These are phyloP conservation scores for Acrocera orbiculus DNA, from an alignment of 2,888 invertebrate species.

Conservation along the genomic window DNA sequence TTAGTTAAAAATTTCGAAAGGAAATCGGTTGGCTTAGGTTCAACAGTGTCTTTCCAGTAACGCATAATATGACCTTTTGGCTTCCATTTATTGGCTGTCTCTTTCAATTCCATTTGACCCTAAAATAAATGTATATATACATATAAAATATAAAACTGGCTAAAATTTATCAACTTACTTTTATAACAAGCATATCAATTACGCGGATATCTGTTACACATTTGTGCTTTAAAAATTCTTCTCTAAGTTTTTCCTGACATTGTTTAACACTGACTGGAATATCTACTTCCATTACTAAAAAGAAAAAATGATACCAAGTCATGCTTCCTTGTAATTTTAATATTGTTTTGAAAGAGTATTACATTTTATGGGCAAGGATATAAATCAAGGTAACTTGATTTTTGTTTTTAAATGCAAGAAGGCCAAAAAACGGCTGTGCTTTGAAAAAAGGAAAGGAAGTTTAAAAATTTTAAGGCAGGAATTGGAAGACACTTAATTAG, in stretches of 20 bases:
- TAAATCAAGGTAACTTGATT: too few species aligned
- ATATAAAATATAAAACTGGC: background rate
- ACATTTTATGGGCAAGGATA: too few species aligned
- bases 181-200: constrained; percentile 81
- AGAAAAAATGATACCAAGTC: background rate
- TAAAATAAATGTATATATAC: constrained; percentile 31
- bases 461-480: too few species aligned
- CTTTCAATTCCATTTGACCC: constrained; percentile 92
- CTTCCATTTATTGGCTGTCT: constrained; percentile 73
- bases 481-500: too few species aligned
- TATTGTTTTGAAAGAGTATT: too few species aligned
- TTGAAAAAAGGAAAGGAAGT: too few species aligned
- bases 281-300: constrained; percentile 66
- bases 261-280: constrained; percentile 56
- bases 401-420: too few species aligned
- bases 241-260: constrained; percentile 53
- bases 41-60: constrained; percentile 68
- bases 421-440: too few species aligned
- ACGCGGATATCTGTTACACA: constrained; percentile 69
- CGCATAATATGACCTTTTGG: constrained; percentile 75
- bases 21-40: constrained; percentile 79
- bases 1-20: constrained; percentile 75
- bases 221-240: constrained; percentile 59
- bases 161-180: constrained; percentile 46
- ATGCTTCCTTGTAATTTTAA: too few species aligned